Evolutionary conservation across 2,797 vertebrate species (phyloP).

Genomic region (Acanthiza pusilla): DNA sequence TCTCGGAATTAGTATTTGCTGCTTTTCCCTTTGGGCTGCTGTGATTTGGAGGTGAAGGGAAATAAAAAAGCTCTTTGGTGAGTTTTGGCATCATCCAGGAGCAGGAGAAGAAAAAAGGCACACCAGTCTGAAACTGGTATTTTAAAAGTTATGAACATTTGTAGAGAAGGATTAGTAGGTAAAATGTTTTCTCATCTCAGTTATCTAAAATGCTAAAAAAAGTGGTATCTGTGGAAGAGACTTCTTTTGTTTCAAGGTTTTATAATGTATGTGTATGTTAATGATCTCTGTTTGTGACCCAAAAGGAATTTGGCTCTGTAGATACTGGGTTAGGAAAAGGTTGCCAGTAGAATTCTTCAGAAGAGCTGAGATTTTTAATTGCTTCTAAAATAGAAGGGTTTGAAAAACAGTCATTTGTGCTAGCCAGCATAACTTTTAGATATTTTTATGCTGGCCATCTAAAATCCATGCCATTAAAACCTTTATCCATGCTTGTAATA

Average conservation of each 20-base stretch:
- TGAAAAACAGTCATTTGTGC: not conserved
- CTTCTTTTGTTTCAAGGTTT: not conserved
- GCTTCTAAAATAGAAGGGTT: not conserved
- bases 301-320: not conserved
- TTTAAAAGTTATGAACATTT: not conserved
- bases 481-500: not conserved
- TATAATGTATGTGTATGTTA: fast-evolving
- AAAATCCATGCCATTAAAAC: not conserved
- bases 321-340: not conserved
- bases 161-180: not conserved
- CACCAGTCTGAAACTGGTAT: not conserved
- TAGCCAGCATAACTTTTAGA: not conserved
- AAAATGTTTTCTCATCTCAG: not conserved
- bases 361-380: not conserved
- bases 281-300: not conserved
- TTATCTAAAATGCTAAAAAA: not conserved
- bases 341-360: not conserved
- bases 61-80: not conserved
- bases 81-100: not conserved
- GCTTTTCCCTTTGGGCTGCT: not conserved
- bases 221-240: not conserved
- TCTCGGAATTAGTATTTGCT: not conserved
- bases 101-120: fast-evolving
- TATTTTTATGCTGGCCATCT: not conserved
- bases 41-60: not conserved